A percentile compares a stretch with the other conserved stretches of the same genome.
These are phyloP conservation scores for Drosophila saltans DNA, from an alignment of 1,140 invertebrate species.

Conservation along the genomic window DNA sequence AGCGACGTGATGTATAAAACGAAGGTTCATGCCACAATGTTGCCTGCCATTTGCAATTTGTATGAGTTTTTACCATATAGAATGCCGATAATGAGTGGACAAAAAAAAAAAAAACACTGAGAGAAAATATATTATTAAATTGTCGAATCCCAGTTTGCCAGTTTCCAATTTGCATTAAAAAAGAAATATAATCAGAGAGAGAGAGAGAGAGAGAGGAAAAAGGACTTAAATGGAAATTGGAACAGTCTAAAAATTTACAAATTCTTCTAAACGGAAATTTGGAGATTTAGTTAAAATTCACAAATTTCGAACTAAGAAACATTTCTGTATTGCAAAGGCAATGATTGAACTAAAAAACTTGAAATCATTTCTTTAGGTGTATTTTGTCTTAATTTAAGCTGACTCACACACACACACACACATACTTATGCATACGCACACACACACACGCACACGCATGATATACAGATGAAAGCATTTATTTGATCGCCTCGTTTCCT, in stretches of 20 bases:
- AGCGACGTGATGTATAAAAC: conserved; percentile 10
- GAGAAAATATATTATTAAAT: too few species aligned
- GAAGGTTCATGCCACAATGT: neutral
- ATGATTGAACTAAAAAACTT: neutral
- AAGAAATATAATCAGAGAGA: too few species aligned
- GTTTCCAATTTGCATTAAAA: too few species aligned
- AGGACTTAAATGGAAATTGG: too few species aligned
- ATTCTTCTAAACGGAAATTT: too few species aligned
- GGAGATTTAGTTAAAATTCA: too few species aligned
- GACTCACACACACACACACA: conserved; percentile 6
- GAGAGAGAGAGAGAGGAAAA: too few species aligned
- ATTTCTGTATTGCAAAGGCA: neutral
- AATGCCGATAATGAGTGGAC: conserved; percentile 57
- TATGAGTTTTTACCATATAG: conserved; percentile 11
- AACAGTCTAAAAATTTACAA: too few species aligned
- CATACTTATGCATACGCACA: neutral
- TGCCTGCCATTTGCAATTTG: conserved; percentile 72
- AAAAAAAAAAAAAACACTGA: conserved; percentile 8
- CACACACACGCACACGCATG: neutral
- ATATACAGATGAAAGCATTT: conserved; percentile 18
- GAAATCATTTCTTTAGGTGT: neutral
- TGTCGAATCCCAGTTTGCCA: too few species aligned
- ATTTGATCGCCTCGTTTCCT: conserved; percentile 42
- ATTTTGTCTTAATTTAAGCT: conserved; percentile 3
- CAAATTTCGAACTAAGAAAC: too few species aligned